Base-by-base conservation (phyloP, 2,888 invertebrate genomes). In the Macaria liturata region DNA sequence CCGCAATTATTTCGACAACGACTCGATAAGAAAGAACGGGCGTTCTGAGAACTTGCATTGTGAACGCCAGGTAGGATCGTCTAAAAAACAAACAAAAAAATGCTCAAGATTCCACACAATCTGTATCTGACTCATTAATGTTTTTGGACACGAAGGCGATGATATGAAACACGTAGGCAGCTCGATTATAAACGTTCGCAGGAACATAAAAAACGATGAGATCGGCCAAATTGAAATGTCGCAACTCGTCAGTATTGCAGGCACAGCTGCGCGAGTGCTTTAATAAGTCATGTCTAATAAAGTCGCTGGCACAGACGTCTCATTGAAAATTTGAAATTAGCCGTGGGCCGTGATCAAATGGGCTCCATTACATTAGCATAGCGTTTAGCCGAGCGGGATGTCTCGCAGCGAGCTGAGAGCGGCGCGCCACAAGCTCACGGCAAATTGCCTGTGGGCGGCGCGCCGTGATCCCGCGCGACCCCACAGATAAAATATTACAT, bases 361-460 rank as follows among this genome's bases (percentile, higher is more conserved):
- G 84, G 81, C 84, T 78, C 86, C 86, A 88, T 88, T 86, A 88
- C 82, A 90, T 91, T 89, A 89, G 87, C 90, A 91, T 90, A 89
- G 87, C 85, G 83, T 88, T 88, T 88, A 88, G 88, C 81, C 80
- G 78, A 85, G 59, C 46, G 55, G 84, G 86, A 81, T 80, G 83
- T 84, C 82, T 86, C 73, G 72, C 56, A 49, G 66, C 73, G 76
- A 75, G 75, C 72, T 20, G 49, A 55, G 77, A 74, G 66, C 75
- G 75, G 72, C 67, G 71, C 68, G 81, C 83, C 81, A 74, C 84
- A 70, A 83, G 83, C 85, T 70, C 73, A 76, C 81, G 74, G 83
- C 84, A 85, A 86, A 88, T 86, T 86, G 88, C 80, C 74, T 78
- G 89, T 89, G 88, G 90, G 90, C 87, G 89, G 86, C 71, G 75